phyloP scores from a whole-genome alignment of 2,797 vertebrate species.

The Hypotaenidia okinawae region DNA sequence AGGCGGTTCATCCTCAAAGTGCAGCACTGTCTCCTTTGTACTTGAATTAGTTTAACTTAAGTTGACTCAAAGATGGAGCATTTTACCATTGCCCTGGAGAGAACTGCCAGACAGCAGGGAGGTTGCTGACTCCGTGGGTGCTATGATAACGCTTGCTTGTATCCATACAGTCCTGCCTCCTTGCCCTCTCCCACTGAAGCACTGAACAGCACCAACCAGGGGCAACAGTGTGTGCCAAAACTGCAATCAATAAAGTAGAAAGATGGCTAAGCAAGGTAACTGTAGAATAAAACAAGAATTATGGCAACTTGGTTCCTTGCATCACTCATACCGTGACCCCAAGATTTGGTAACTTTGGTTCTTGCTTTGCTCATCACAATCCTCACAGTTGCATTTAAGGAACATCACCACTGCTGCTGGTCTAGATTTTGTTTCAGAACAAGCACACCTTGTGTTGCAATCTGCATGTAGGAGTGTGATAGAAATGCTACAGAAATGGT shows the following conservation, averaged over 20 bases:
- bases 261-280: neutral
- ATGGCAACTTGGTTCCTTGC: neutral
- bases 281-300: neutral
- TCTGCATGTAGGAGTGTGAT: neutral
- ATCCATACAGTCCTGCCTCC: neutral
- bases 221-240: neutral
- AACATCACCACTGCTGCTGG: neutral
- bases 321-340: fast-evolving
- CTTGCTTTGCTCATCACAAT: neutral
- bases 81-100: neutral
- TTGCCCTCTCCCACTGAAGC: neutral
- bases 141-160: neutral
- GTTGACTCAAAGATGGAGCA: neutral
- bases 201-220: neutral
- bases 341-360: fast-evolving
- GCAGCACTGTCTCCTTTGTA: neutral
- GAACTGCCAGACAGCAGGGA: neutral
- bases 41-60: neutral
- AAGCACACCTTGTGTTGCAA: neutral
- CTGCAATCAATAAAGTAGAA: neutral
- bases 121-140: neutral
- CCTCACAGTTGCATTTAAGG: neutral
- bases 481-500: neutral
- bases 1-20: neutral
- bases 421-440: neutral